Percentiles rank a stretch among this genome's conserved stretches.
phyloP scores from a whole-genome alignment of 2,888 invertebrate genomes.

The Drosophila conformis region DNA sequence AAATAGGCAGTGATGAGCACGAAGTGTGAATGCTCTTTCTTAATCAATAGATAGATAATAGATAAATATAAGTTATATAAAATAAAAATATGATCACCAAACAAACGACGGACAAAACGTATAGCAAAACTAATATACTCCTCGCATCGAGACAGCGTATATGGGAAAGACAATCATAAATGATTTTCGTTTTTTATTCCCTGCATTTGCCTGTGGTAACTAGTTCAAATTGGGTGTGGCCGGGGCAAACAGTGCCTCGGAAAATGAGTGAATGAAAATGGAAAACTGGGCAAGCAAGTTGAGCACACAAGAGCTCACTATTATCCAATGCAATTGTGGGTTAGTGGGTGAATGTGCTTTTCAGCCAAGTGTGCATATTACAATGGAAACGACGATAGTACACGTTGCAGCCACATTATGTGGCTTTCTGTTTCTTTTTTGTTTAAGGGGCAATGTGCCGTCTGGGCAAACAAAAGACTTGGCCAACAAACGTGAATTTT shows the following conservation, averaged over 20 bases:
- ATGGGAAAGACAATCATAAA: slow-evolving; percentile 32
- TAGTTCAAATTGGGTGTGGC: slow-evolving; percentile 58
- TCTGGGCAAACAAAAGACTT: slow-evolving; percentile 65
- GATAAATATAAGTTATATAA: not conserved
- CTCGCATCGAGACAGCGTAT: slow-evolving; percentile 3
- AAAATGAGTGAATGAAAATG: slow-evolving; percentile 56
- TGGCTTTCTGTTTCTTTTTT: not conserved
- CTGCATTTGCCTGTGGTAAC: slow-evolving; percentile 44
- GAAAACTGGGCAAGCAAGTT: slow-evolving; percentile 48
- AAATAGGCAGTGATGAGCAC: not conserved
- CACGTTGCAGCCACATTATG: slow-evolving; percentile 37
- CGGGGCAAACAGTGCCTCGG: slow-evolving; percentile 27
- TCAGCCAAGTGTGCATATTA: slow-evolving; percentile 60
- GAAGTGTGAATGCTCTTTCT: slow-evolving; percentile 7
- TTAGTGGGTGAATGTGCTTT: slow-evolving; percentile 78
- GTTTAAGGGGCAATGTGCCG: slow-evolving; percentile 11
- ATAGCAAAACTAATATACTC: not conserved
- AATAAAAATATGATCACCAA: not conserved
- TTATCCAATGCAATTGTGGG: slow-evolving; percentile 71
- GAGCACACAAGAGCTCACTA: not conserved
- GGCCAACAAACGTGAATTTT: slow-evolving; percentile 41
- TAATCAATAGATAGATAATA: no score
- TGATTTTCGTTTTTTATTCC: slow-evolving; percentile 30
- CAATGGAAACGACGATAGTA: slow-evolving; percentile 50
- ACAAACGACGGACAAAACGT: not conserved